Conservation (phyloP, 2,113 vertebrate species). For the Morone saxatilis region DNA sequence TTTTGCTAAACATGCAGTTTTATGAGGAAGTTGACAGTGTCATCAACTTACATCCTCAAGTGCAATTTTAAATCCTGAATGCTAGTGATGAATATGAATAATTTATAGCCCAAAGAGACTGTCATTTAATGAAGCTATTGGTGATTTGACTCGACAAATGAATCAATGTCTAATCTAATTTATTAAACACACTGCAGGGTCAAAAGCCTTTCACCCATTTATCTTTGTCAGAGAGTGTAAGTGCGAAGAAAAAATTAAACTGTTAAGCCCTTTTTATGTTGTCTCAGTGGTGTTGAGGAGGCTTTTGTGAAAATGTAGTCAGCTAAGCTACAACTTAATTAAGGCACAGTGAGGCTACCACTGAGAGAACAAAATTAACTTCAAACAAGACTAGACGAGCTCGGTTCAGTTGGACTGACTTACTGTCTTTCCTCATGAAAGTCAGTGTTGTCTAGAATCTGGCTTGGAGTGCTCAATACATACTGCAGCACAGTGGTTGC, state of each 20-base stretch:
- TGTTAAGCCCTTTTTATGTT: slow-evolving; percentile 9
- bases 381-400: background rate
- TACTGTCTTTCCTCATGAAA: background rate
- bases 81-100: slow-evolving; percentile 68
- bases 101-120: slow-evolving; percentile 59
- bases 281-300: slow-evolving; percentile 38
- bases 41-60: slow-evolving; percentile 52
- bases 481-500: background rate
- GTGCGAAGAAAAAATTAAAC: slow-evolving; percentile 30
- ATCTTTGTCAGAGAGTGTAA: slow-evolving; percentile 62
- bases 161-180: slow-evolving; percentile 74
- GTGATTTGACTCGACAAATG: slow-evolving; percentile 69
- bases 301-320: slow-evolving; percentile 30
- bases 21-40: slow-evolving; percentile 44
- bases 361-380: background rate
- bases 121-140: slow-evolving; percentile 75
- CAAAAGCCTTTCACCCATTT: slow-evolving; percentile 56
- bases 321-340: slow-evolving; percentile 18
- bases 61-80: slow-evolving; percentile 52
- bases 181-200: slow-evolving; percentile 70
- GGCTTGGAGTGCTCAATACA: background rate
- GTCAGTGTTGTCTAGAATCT: background rate
- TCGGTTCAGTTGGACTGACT: background rate
- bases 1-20: slow-evolving; percentile 67
- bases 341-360: background rate